Evolutionary conservation across 1,140 invertebrate species (phyloP), one percentile per base, ranked within the genome.

Genomic region (Temnothorax nylanderi): DNA sequence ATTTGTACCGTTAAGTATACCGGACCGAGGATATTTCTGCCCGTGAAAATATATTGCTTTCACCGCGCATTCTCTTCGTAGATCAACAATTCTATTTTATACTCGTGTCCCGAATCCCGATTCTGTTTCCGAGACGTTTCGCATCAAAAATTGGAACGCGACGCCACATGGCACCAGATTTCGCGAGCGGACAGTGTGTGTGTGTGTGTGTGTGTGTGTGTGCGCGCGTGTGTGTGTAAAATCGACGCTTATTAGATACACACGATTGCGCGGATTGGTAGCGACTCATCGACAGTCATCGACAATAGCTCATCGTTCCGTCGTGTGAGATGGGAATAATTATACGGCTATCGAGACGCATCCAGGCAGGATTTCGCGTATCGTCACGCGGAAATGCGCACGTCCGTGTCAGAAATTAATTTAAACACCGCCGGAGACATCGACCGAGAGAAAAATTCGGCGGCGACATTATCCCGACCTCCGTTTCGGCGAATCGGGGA

Each of bases 281-380:
- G 32, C 34, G 7, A 47, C 51, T 34, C 62, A 13, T 21, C 41
- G 26, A 18, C 37, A 5, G 26, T 34, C 62, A 13, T 21, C 41
- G 26, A 18, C 37, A 5, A 26, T 34, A 65, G 37, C 54, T 87
- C 72, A 75, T 88, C 75, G 56, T 51, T 58, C 37, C 37, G 58
- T 44, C 80, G 71, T 69, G 89, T 60, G 87, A 86, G 81, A 78
- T 67, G 62, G 71, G 54, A 78, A 82, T 88, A 90, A 90, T 91
- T 86, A 90, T 86, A 62, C 37, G 67, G 78, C 85, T 85, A 87
- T 78, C 82, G 85, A 91, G 89, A 41, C 81, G 86, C 74, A 88
- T 90, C 7, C 65, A 34, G 51, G n/a, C 34, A 44, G 77, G 67
- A 62, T 77, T 77, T 54, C 87, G 54, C 75, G 69, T 72, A n/a